Base-by-base conservation (phyloP, 2,888 invertebrate species). In the Bhutanitis thaidina region DNA sequence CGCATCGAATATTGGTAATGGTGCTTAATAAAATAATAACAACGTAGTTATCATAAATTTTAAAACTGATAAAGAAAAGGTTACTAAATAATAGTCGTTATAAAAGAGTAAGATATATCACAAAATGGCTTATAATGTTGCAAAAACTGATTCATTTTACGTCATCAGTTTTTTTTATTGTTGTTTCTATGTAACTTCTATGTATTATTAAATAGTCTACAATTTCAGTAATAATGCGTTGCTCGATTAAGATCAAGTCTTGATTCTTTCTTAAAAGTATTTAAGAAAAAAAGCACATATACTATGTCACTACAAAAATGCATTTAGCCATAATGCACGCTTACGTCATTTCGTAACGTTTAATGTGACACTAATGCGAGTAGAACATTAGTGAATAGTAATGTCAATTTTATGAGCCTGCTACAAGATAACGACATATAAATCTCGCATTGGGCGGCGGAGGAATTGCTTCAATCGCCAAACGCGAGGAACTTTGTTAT, bases 321-420 rank as follows among this genome's bases (percentile, higher is more conserved):
- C 69, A 65, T 61, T 65, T 61, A 62, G 60, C 62, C 59, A 56
- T 50, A 50, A 50, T 45, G 50, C 59, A 56, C 49, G 56, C 55
- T 60, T 65, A 66, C 64, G 60, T 65, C 67, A 67, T 86, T 83
- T 77, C 78, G 79, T 77, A 86, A 86, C 65, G 69, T 70, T 68
- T 74, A 80, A 82, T 81, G 81, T 72, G 80, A 71, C 78, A 71
- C 77, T 86, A 86, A 87, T 86, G 85, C 77, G 74, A 64, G 67
- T 65, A 60, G 65, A 62, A 73, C 85, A 87, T 88, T 87, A 87
- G 77, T 65, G 65, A 69, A 64, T 71, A 70, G 72, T 84, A 80
- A 86, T 80, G 77, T 73, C 70, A 70, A 71, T 86, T 85, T 85
- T 82, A 85, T 71, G 78, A 76, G 67, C 65, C 66, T 63, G 67